A percentile compares a stretch with the other conserved stretches of the same genome.
Conservation (phyloP, 2,888 invertebrate genomes). For the Chalcosyrphus nemorum region DNA sequence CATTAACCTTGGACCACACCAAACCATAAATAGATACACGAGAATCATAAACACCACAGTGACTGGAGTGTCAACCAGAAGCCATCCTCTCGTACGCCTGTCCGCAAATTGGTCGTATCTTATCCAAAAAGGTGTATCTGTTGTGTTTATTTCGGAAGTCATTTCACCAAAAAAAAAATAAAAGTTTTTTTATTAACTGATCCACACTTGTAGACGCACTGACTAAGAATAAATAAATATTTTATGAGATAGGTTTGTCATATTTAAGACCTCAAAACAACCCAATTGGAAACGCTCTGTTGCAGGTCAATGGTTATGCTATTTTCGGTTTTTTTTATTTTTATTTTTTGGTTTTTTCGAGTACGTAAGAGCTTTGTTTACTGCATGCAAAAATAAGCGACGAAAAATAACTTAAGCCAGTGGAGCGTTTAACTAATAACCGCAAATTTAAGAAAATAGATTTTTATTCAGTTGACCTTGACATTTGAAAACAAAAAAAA, state of each 20-base stretch:
- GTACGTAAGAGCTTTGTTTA: too few relatives aligned
- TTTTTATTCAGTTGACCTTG: background rate
- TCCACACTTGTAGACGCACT: background rate
- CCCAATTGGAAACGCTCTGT: too few relatives aligned
- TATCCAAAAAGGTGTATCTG: conserved; percentile 8
- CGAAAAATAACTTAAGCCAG: background rate
- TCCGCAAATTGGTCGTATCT: conserved; percentile 82
- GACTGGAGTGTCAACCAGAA: conserved; percentile 90
- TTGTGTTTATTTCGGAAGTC: background rate
- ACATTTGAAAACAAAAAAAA: background rate
- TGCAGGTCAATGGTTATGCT: too few relatives aligned
- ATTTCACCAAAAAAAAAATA: too few relatives aligned
- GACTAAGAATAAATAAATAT: background rate
- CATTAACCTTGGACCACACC: conserved; percentile 92
- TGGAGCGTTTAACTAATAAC: conserved; percentile 26
- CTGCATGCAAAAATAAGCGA: background rate
- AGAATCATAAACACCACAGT: conserved; percentile 88
- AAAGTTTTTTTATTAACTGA: background rate
- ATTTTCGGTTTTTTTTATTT: too few relatives aligned
- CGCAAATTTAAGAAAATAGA: background rate
- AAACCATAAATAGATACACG: conserved; percentile 89
- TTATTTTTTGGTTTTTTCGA: too few relatives aligned
- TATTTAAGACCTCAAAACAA: conserved; percentile 17
- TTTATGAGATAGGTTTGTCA: background rate
- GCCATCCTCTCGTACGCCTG: conserved; percentile 91